Evolutionary conservation across 2,113 vertebrate species (phyloP).

Genomic region (Ammodytes marinus): DNA sequence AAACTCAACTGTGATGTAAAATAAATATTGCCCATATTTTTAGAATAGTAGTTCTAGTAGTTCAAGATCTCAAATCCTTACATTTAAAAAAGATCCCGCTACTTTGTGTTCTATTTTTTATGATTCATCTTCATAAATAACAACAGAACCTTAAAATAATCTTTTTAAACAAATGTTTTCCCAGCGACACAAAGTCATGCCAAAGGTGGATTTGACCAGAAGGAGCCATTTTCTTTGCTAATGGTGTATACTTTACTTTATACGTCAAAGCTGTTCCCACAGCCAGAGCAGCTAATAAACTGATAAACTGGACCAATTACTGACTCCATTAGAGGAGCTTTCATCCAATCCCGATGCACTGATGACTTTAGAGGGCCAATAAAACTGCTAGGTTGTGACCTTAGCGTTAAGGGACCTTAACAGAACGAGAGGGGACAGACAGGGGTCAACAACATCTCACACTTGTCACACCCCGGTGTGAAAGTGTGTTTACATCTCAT

Average conservation of each 20-base stretch:
- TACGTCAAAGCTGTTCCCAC: constrained; percentile 69
- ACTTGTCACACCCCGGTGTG: constrained; percentile 69
- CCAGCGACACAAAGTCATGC: not conserved
- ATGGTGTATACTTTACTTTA: constrained; percentile 60
- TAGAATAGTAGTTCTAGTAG: not conserved
- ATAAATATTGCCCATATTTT: not conserved
- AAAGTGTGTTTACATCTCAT: constrained; percentile 74
- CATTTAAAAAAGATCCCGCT: not conserved
- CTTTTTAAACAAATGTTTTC: not conserved
- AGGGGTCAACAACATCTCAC: constrained; percentile 79
- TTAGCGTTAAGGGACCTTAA: constrained; percentile 65
- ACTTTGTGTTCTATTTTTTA: not conserved
- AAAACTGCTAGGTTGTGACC: constrained; percentile 80
- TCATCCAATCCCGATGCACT: constrained; percentile 76
- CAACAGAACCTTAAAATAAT: not conserved
- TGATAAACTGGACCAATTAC: constrained; percentile 82
- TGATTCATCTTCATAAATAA: not conserved
- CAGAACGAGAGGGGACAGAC: constrained; percentile 71
- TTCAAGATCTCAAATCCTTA: not conserved
- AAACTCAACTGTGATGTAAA: not conserved
- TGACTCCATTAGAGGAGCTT: constrained; percentile 82
- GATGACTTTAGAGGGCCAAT: constrained; percentile 83
- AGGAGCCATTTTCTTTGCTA: constrained; percentile 31
- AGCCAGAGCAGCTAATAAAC: constrained; percentile 78
- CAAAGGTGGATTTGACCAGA: not conserved